These are phyloP conservation scores for Gymnocheta viridis DNA, from an alignment of 2,888 invertebrate species.

Conservation along the genomic window DNA sequence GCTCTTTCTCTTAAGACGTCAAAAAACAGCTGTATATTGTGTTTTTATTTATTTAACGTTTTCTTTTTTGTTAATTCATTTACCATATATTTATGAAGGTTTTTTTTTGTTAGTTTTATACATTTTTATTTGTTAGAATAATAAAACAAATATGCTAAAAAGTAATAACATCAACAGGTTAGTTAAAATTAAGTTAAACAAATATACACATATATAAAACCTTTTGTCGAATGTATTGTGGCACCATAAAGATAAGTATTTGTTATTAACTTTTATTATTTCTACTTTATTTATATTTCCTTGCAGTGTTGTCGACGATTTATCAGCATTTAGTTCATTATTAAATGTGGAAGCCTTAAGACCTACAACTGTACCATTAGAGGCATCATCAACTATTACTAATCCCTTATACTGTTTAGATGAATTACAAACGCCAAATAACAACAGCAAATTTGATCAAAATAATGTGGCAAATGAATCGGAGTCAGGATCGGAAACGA, in stretches of 20 bases:
- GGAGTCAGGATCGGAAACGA: neutral
- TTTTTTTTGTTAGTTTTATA: slow-evolving; percentile 36
- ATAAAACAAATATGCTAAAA: slow-evolving; percentile 73
- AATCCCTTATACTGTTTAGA: neutral
- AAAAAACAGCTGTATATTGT: slow-evolving; percentile 57
- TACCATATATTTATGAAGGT: slow-evolving; percentile 26
- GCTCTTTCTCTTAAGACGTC: slow-evolving; percentile 18
- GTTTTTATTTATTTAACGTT: slow-evolving; percentile 1
- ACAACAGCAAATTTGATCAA: slow-evolving; percentile 4
- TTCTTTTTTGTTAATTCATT: slow-evolving; percentile 41
- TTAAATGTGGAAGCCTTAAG: slow-evolving; percentile 32
- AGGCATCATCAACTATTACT: neutral
- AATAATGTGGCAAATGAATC: neutral
- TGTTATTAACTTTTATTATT: slow-evolving; percentile 3
- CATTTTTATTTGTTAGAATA: slow-evolving; percentile 13
- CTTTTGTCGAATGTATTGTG: neutral
- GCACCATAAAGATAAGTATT: neutral
- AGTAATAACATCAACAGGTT: slow-evolving; percentile 78
- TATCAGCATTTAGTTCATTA: slow-evolving; percentile 42
- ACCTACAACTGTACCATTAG: slow-evolving; percentile 19
- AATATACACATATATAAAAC: neutral
- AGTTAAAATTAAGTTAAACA: neutral
- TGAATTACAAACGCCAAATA: slow-evolving; percentile 12
- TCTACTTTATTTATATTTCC: neutral
- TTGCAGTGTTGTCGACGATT: slow-evolving; percentile 59